Evolutionary conservation across 2,113 vertebrate genomes (phyloP), one percentile per base, ranked within the genome.

Genomic region (Pygoscelis antarcticus): DNA sequence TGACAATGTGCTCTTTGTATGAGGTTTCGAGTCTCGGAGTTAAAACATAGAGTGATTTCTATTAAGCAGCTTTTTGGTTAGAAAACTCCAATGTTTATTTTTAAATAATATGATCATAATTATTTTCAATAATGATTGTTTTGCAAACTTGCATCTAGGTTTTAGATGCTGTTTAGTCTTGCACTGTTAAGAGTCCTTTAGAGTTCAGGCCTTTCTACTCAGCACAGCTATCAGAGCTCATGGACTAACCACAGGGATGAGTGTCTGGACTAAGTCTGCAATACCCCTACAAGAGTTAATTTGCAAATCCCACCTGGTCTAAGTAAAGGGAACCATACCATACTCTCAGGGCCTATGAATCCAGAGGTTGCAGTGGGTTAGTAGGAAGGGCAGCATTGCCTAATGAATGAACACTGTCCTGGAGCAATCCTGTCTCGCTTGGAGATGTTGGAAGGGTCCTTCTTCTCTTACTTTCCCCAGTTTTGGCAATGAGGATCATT

Each of bases 1-100:
- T 95, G 97, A 96, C 89, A 96, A 90, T 29, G 69, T 89, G 92
- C 94, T 97, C 89, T 97, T 97, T 81, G 91, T 40, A 81, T 14
- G 57, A 92, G 95, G 83, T 93, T 97, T 96, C 29, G 38, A 60
- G 36, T 84, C 82, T 86, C 61, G 57, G 90, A 74, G 57, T 94
- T 88, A 74, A 87, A 90, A 52, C 46, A n/a, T 4, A 27, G 22
- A 38, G 64, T 87, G 92, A 93, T 89, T 69, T 80, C 74, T 95
- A 89, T 79, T 79, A 90, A 97, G 76, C 42, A 94, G 72, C 54
- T 90, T 90, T 84, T 88, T 47, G 8, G 70, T 71, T 69, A 20
- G 66, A 18, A 76, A 82, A 27, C 32, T 14, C 62, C 0, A 0
- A 13, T 62, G 46, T 61, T 93, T 88, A 72, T 89, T 95, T 49